These are phyloP conservation scores for Dorcus parallelipipedus DNA, from an alignment of 2,888 invertebrate genomes.

Conservation along the genomic window DNA sequence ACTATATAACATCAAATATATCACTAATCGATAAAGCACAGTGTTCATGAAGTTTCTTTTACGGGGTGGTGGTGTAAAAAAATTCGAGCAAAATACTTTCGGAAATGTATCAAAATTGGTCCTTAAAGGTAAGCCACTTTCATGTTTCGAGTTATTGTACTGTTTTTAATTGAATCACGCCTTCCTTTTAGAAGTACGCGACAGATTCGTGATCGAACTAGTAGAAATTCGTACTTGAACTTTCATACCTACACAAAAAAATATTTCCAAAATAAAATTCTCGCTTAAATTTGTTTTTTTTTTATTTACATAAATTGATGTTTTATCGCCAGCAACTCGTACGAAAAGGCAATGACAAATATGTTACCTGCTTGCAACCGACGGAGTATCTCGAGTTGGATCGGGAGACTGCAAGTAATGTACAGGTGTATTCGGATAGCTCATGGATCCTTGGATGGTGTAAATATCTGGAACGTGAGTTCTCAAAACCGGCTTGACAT, in stretches of 20 bases:
- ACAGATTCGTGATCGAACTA: slow-evolving; percentile 1
- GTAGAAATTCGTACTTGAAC: slow-evolving; percentile 11
- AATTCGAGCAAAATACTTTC: slow-evolving; percentile 18
- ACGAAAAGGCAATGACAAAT: background rate
- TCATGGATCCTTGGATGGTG: slow-evolving; percentile 41
- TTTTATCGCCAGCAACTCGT: too few relatives aligned
- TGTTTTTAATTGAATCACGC: slow-evolving; percentile 3
- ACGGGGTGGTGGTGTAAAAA: slow-evolving; percentile 18
- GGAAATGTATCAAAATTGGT: slow-evolving; percentile 22
- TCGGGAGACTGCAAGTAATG: slow-evolving; percentile 71
- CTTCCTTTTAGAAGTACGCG: background rate
- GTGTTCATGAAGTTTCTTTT: slow-evolving; percentile 14
- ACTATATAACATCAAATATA: slow-evolving; percentile 18
- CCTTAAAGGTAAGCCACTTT: slow-evolving; percentile 44
- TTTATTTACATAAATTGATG: too few relatives aligned
- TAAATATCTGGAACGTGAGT: slow-evolving; percentile 71
- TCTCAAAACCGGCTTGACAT: slow-evolving; percentile 80
- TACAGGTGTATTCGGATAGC: slow-evolving; percentile 66
- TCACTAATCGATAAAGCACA: slow-evolving; percentile 23
- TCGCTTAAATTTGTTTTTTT: too few relatives aligned
- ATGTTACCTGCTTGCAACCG: slow-evolving; percentile 70
- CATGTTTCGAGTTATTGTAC: slow-evolving; percentile 16
- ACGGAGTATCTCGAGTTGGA: slow-evolving; percentile 70
- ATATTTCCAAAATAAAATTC: background rate
- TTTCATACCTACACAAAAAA: slow-evolving; percentile 12